Conservation (phyloP, 2,888 invertebrate genomes). For the Unio delphinus region DNA sequence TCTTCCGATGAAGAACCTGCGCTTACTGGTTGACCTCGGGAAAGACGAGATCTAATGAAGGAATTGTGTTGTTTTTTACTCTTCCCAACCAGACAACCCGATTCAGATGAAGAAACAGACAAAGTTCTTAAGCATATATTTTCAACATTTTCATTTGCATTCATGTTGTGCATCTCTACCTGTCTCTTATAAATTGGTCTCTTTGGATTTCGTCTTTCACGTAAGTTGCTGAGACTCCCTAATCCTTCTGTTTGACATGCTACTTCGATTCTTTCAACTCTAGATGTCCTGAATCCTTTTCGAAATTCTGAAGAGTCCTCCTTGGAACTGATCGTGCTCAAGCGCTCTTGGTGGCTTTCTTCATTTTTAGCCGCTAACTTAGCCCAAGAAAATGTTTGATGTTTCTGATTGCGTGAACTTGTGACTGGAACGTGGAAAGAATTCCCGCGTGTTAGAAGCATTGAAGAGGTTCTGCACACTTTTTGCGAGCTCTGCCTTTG, state of each 20-base stretch:
- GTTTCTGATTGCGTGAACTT: slow-evolving; percentile 11
- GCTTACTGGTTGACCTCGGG: slow-evolving; percentile 29
- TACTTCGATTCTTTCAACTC: slow-evolving; percentile 24
- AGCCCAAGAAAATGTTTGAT: slow-evolving; percentile 40
- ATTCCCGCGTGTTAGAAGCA: slow-evolving; percentile 36
- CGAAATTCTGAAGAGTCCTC: slow-evolving; percentile 35
- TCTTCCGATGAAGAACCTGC: slow-evolving; percentile 27
- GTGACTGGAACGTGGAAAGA: slow-evolving; percentile 41
- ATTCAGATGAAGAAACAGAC: slow-evolving; percentile 16
- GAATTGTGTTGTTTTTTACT: too few relatives aligned
- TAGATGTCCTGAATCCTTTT: slow-evolving; percentile 22
- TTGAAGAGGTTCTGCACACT: slow-evolving; percentile 15
- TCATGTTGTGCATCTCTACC: slow-evolving; percentile 23
- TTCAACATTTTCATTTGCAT: slow-evolving; percentile 10
- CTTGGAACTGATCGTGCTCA: slow-evolving; percentile 42
- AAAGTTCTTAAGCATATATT: slow-evolving; percentile 2
- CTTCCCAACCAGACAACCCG: background rate
- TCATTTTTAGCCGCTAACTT: slow-evolving; percentile 27
- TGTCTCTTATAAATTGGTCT: slow-evolving; percentile 23
- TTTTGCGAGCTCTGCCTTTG: slow-evolving; percentile 13
- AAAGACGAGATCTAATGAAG: slow-evolving; percentile 1
- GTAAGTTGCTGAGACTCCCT: slow-evolving; percentile 24
- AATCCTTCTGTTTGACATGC: slow-evolving; percentile 47
- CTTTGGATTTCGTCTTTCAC: slow-evolving; percentile 13
- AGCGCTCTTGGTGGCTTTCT: slow-evolving; percentile 35